Evolutionary conservation across 2,888 invertebrate genomes (phyloP).

Genomic region (Charanyca ferruginea): DNA sequence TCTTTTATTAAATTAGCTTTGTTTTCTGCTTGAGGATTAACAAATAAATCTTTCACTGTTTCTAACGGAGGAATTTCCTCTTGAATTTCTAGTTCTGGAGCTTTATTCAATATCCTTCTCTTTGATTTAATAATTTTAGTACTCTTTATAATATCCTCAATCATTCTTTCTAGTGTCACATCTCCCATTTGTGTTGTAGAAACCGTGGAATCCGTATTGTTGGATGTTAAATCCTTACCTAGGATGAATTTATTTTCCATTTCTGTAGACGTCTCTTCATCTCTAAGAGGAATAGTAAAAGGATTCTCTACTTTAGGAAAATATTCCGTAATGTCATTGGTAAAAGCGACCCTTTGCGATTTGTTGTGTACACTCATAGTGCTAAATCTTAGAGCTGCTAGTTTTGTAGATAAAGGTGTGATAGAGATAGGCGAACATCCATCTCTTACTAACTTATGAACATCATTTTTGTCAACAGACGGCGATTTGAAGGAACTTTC

Average conservation of each 20-base stretch:
- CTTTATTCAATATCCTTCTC: slow-evolving; percentile 79
- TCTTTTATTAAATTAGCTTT: slow-evolving; percentile 86
- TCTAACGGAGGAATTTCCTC: slow-evolving; percentile 79
- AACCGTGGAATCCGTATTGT: slow-evolving; percentile 84
- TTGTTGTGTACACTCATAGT: slow-evolving; percentile 86
- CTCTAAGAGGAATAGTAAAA: slow-evolving; percentile 81
- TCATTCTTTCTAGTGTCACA: slow-evolving; percentile 91
- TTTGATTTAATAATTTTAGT: slow-evolving; percentile 88
- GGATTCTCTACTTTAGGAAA: slow-evolving; percentile 89
- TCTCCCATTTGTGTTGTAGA: slow-evolving; percentile 90
- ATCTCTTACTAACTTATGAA: slow-evolving; percentile 84
- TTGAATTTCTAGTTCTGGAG: slow-evolving; percentile 68
- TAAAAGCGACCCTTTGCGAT: slow-evolving; percentile 76
- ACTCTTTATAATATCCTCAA: slow-evolving; percentile 92
- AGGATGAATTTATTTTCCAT: slow-evolving; percentile 89
- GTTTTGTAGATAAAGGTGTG: slow-evolving; percentile 91
- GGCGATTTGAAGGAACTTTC: slow-evolving; percentile 88
- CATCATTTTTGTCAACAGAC: slow-evolving; percentile 85
- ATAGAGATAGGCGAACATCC: slow-evolving; percentile 88
- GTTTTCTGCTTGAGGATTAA: slow-evolving; percentile 83
- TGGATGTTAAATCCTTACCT: slow-evolving; percentile 79
- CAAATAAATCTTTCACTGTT: slow-evolving; percentile 83
- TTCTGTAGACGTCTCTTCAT: slow-evolving; percentile 87
- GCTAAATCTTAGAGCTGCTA: slow-evolving; percentile 91
- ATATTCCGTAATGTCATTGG: slow-evolving; percentile 87